Evolutionary conservation across 1,140 invertebrate genomes (phyloP).

Genomic region (Teleogryllus occipitalis): DNA sequence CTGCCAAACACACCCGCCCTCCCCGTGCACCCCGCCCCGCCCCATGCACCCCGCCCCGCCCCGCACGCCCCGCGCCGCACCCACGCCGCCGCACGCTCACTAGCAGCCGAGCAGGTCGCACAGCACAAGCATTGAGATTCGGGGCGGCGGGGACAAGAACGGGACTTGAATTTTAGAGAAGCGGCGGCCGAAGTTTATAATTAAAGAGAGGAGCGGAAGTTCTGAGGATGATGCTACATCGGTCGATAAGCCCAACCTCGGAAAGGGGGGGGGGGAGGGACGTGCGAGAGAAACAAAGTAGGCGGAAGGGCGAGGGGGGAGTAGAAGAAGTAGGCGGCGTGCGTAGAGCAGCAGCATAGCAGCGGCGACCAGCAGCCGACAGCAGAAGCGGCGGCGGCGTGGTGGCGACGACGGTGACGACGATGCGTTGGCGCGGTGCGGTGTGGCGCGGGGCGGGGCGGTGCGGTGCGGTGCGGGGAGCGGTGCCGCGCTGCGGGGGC

Average conservation of each 20-base stretch:
- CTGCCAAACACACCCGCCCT: neutral
- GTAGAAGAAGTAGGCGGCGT: neutral
- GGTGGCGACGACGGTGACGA: no score
- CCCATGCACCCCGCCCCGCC: no score
- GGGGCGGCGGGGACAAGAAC: neutral
- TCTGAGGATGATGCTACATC: neutral
- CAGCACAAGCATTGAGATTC: neutral
- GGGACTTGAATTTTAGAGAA: neutral
- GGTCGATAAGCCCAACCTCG: neutral
- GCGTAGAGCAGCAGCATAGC: neutral
- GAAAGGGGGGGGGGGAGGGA: neutral
- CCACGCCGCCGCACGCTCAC: neutral
- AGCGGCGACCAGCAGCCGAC: neutral
- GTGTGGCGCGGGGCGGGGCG: no score
- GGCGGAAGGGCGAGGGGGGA: neutral
- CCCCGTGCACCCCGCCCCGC: neutral
- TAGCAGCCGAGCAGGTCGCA: neutral
- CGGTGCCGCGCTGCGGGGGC: no score
- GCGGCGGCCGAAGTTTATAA: neutral
- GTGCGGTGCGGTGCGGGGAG: neutral
- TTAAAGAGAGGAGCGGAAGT: neutral
- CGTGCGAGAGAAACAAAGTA: neutral
- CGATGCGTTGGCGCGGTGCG: no score
- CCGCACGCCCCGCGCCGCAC: neutral
- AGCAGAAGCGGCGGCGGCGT: neutral